phyloP scores from a whole-genome alignment of 2,888 invertebrate species.

The Brachylomia viminalis region DNA sequence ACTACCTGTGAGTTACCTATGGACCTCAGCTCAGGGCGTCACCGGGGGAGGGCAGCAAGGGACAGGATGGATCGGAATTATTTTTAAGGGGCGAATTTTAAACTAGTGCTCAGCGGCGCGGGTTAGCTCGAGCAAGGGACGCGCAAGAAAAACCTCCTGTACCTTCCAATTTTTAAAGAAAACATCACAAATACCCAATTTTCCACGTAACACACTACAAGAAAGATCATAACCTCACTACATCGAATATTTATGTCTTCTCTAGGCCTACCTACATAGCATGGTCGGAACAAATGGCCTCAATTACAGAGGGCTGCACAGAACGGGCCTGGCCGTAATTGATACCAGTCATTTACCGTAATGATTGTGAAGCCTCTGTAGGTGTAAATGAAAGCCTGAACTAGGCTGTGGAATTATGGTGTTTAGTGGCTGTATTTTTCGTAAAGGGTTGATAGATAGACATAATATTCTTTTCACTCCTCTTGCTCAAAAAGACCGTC shows the following conservation, averaged over 20 bases:
- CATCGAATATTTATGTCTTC: constrained; percentile 38
- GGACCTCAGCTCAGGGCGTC: no score
- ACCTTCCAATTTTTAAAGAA: no score
- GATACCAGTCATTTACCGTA: constrained; percentile 59
- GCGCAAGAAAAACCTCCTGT: not conserved
- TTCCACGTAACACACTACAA: no score
- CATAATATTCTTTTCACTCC: no score
- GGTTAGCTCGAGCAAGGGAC: no score
- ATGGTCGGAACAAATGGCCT: constrained; percentile 49
- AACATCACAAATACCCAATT: not conserved
- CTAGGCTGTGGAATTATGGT: constrained; percentile 32
- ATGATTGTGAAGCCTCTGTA: constrained; percentile 42
- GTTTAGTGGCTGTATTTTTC: constrained; percentile 15
- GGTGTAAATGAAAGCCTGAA: constrained; percentile 50
- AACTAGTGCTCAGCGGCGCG: no score
- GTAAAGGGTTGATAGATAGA: not conserved
- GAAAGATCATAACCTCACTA: no score
- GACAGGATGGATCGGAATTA: no score
- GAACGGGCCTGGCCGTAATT: constrained; percentile 47
- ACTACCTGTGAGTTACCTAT: no score
- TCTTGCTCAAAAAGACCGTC: no score
- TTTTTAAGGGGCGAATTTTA: no score
- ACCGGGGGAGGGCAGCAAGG: no score
- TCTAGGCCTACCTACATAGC: constrained; percentile 15
- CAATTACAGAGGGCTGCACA: constrained; percentile 46